Conservation (phyloP, 1,140 invertebrate species). For the Lycorma delicatula region DNA sequence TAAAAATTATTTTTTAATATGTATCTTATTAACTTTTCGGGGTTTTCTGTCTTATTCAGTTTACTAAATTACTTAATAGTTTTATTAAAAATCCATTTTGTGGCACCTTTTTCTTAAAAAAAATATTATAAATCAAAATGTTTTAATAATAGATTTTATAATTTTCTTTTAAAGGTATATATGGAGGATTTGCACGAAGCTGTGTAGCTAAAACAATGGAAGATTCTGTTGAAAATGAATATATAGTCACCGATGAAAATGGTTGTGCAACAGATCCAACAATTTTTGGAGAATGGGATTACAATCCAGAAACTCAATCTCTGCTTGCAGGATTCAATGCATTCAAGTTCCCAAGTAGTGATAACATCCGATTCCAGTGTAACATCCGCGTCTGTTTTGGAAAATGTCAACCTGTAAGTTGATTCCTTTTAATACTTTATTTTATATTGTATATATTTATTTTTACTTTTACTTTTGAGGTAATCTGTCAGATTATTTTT, state of each 20-base stretch:
- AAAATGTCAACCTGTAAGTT: constrained; percentile 82
- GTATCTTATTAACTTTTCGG: too few species aligned
- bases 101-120: background rate
- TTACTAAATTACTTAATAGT: background rate
- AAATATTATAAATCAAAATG: background rate
- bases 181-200: constrained; percentile 86
- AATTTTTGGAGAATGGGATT: constrained; percentile 89
- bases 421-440: too few species aligned
- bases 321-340: constrained; percentile 83
- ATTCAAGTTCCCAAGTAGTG: constrained; percentile 92
- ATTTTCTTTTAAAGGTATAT: constrained; percentile 58
- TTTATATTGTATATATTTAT: too few species aligned
- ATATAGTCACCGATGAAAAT: constrained; percentile 86
- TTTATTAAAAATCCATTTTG: background rate
- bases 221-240: constrained; percentile 80
- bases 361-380: constrained; percentile 92
- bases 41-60: too few species aligned
- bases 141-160: background rate
- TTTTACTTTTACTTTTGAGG: too few species aligned
- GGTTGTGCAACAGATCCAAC: constrained; percentile 87
- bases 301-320: constrained; percentile 71
- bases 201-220: constrained; percentile 90
- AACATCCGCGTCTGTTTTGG: constrained; percentile 93
- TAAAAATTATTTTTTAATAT: too few species aligned
- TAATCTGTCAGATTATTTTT: too few species aligned